These are phyloP conservation scores for Egretta garzetta DNA, from an alignment of 2,113 vertebrate species.

Conservation along the genomic window DNA sequence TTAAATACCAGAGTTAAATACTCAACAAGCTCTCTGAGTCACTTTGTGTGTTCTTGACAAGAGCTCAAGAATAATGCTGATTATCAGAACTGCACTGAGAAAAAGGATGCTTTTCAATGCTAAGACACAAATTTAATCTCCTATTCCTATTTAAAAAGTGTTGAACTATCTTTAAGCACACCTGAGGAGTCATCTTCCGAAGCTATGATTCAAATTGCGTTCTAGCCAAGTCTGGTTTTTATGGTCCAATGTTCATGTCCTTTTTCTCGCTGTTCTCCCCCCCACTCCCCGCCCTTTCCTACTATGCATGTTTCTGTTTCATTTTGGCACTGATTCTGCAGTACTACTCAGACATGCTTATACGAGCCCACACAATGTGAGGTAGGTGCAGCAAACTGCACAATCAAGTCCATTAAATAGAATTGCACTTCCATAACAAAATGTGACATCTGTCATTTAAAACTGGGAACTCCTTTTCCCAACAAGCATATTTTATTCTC, in stretches of 20 bases:
- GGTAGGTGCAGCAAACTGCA: conserved; percentile 44
- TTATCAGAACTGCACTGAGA: neutral
- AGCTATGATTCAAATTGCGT: neutral
- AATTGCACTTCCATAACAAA: conserved; percentile 41
- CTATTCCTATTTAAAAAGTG: neutral
- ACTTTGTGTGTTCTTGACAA: neutral
- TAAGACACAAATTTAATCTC: neutral
- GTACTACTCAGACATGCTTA: neutral
- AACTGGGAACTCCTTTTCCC: neutral
- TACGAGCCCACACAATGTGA: neutral
- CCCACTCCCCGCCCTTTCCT: neutral
- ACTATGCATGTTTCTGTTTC: neutral
- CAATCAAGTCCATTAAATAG: conserved; percentile 17
- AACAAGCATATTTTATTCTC: neutral
- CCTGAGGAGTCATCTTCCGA: neutral
- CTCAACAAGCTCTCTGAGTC: neutral
- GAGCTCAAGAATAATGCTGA: neutral
- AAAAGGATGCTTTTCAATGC: neutral
- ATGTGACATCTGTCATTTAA: conserved; percentile 57
- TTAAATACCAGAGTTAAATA: neutral
- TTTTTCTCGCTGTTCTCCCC: neutral
- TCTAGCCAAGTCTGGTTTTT: neutral
- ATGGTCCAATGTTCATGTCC: rapidly evolving
- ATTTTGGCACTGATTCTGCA: conserved; percentile 11
- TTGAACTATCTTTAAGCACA: neutral